A percentile compares a stretch with the other conserved stretches of the same genome.
Evolutionary conservation across 2,797 vertebrate genomes (phyloP).

Genomic region (Pelodytes ibericus): DNA sequence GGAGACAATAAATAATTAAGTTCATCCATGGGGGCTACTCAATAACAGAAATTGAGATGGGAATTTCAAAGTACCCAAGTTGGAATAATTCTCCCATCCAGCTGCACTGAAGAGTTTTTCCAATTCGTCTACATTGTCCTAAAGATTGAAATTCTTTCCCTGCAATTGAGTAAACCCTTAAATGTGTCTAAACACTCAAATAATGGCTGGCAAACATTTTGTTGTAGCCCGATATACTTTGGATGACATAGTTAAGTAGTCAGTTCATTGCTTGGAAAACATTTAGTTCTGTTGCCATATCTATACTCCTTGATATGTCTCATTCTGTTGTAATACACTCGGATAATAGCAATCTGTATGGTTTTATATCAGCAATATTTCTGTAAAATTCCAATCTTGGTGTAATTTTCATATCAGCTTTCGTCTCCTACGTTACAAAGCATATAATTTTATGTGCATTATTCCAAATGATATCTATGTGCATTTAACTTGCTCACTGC

Average conservation of each 20-base stretch:
- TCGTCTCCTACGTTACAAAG: not conserved
- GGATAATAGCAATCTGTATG: not conserved
- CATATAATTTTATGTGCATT: conserved; percentile 1
- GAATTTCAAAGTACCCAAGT: too few relatives aligned
- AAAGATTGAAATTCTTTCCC: too few relatives aligned
- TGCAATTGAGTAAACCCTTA: too few relatives aligned
- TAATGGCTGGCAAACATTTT: not conserved
- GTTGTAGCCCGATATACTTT: not conserved
- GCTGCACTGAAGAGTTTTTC: too few relatives aligned
- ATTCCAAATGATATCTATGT: not conserved
- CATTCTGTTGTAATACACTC: not conserved
- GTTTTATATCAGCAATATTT: conserved; percentile 1
- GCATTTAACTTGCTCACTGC: conserved; percentile 4
- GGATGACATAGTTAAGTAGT: not conserved
- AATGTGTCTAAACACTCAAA: too few relatives aligned
- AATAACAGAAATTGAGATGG: too few relatives aligned
- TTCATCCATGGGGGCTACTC: too few relatives aligned
- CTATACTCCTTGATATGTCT: not conserved
- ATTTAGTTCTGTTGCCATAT: not conserved
- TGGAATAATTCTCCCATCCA: too few relatives aligned
- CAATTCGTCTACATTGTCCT: too few relatives aligned
- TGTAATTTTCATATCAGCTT: not conserved
- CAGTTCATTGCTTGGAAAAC: not conserved
- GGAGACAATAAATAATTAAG: too few relatives aligned
- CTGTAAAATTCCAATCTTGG: not conserved